A percentile compares a stretch with the other conserved stretches of the same genome.
These are phyloP conservation scores for Alosa sapidissima DNA, from an alignment of 2,797 vertebrate genomes.

Conservation along the genomic window DNA sequence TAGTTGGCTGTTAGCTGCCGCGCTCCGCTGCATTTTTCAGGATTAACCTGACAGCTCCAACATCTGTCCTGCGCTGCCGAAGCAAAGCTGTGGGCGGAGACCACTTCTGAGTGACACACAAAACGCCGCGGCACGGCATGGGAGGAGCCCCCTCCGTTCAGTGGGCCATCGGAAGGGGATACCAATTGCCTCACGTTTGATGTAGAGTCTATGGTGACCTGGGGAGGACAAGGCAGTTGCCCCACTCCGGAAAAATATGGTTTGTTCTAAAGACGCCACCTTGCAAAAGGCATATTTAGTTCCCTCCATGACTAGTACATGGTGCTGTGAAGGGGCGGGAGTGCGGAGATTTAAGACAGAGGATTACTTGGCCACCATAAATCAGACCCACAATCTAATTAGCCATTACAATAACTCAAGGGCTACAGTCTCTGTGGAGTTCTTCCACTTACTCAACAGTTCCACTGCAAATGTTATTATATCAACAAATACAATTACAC, in stretches of 20 bases:
- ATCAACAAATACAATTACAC: neutral
- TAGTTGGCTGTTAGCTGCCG: neutral
- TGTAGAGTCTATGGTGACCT: neutral
- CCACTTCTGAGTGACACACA: no score
- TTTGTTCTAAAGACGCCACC: neutral
- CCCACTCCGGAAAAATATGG: slow-evolving; percentile 2
- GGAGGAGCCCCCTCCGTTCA: neutral
- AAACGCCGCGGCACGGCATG: neutral
- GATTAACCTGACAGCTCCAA: slow-evolving; percentile 39
- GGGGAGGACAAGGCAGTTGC: neutral
- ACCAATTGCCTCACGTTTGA: neutral
- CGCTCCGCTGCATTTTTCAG: slow-evolving; percentile 31
- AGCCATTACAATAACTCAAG: neutral
- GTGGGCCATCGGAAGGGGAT: neutral
- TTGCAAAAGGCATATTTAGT: neutral
- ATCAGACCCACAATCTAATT: slow-evolving; percentile 15
- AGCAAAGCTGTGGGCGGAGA: neutral
- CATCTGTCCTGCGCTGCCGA: slow-evolving; percentile 43
- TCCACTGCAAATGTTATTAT: neutral
- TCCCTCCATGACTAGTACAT: neutral
- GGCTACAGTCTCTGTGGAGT: neutral
- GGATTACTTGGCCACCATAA: neutral
- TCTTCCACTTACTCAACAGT: neutral
- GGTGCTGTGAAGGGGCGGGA: neutral
- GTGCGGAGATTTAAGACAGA: neutral